Conservation (phyloP, 2,797 vertebrate genomes). For the Neomorphus geoffroyi region DNA sequence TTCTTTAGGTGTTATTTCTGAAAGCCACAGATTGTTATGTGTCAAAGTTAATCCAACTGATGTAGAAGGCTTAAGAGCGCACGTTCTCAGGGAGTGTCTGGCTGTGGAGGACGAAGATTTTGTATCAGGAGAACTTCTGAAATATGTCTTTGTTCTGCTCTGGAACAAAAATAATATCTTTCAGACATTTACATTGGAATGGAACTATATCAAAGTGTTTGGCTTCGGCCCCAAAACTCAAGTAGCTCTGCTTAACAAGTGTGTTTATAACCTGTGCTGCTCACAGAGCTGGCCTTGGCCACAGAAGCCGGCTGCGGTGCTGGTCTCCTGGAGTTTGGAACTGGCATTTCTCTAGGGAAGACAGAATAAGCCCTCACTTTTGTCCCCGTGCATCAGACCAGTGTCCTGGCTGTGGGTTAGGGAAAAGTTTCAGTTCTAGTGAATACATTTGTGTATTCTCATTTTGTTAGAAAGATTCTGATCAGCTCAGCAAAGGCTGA, state of each 20-base stretch:
- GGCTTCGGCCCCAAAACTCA: not conserved
- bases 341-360: not conserved
- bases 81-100: not conserved
- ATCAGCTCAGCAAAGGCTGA: not conserved
- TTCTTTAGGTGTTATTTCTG: slow-evolving; percentile 21
- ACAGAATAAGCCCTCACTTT: not conserved
- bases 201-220: not conserved
- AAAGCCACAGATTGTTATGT: not conserved
- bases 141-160: slow-evolving; percentile 28
- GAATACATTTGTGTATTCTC: not conserved
- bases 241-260: not conserved
- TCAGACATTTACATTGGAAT: slow-evolving; percentile 32
- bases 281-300: slow-evolving; percentile 26
- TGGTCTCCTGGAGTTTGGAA: slow-evolving; percentile 10
- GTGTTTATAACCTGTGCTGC: slow-evolving; percentile 40
- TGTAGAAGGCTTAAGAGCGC: slow-evolving; percentile 29
- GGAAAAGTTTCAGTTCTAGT: not conserved
- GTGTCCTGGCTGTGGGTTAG: not conserved
- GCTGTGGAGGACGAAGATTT: slow-evolving; percentile 22
- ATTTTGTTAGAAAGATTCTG: not conserved
- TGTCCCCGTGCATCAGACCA: not conserved
- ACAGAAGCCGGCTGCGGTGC: slow-evolving; percentile 32
- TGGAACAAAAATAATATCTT: slow-evolving; percentile 43
- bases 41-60: slow-evolving; percentile 13
- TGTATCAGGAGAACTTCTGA: slow-evolving; percentile 28